phyloP scores from a whole-genome alignment of 2,888 invertebrate species.

The Acheta domesticus region DNA sequence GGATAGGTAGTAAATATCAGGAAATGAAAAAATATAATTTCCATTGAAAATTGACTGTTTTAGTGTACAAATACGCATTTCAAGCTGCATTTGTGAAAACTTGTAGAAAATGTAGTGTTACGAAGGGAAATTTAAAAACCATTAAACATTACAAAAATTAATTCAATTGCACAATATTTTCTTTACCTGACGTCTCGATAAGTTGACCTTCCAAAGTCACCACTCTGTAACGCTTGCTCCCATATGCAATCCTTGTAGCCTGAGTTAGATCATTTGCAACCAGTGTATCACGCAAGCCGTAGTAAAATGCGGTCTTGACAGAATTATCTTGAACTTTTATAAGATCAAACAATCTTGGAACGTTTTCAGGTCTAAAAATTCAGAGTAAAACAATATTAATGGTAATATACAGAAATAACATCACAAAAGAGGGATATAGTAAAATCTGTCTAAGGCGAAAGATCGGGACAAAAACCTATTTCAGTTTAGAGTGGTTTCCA shows the following conservation, averaged over 20 bases:
- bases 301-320: constrained; percentile 86
- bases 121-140: too few species aligned
- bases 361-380: constrained; percentile 70
- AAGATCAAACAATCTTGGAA: constrained; percentile 85
- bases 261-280: constrained; percentile 84
- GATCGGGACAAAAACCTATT: too few species aligned
- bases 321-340: constrained; percentile 74
- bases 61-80: too few species aligned
- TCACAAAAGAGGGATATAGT: too few species aligned
- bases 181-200: constrained; percentile 75
- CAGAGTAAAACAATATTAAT: constrained; percentile 23
- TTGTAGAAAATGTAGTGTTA: too few species aligned
- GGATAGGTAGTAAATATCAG: too few species aligned
- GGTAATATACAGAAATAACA: not conserved
- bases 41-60: too few species aligned
- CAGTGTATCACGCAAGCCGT: constrained; percentile 79
- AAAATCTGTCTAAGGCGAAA: too few species aligned
- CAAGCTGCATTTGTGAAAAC: too few species aligned
- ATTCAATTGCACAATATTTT: not conserved
- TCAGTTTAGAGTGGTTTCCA: too few species aligned
- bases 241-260: constrained; percentile 84
- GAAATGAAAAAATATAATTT: too few species aligned
- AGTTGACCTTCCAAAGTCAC: constrained; percentile 83
- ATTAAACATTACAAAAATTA: not conserved
- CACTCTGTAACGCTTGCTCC: constrained; percentile 67